These are phyloP conservation scores for Tupaia chinensis DNA, from an alignment of 2,113 vertebrate species.

Conservation along the genomic window DNA sequence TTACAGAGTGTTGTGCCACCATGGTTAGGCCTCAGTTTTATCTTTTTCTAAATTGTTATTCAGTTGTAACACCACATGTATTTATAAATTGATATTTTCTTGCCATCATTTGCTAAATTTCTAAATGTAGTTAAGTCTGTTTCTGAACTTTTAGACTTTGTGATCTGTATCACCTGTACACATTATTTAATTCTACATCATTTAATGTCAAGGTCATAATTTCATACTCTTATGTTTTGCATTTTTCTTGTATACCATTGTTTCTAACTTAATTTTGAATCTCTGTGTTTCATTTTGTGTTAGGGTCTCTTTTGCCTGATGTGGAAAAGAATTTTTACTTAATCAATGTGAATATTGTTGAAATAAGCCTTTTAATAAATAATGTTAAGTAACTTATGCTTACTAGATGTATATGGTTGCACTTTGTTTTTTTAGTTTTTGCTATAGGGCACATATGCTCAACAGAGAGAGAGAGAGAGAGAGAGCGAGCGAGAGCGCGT, in stretches of 20 bases:
- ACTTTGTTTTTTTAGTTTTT: no score
- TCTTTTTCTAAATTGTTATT: background rate
- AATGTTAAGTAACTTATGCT: background rate
- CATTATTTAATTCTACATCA: background rate
- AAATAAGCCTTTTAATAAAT: background rate
- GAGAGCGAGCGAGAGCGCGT: no score
- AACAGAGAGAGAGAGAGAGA: no score
- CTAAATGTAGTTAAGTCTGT: background rate
- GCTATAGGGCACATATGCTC: no score
- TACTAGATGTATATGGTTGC: no score
- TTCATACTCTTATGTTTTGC: background rate
- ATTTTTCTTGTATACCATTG: background rate
- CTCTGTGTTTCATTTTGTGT: background rate
- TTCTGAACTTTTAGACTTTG: background rate
- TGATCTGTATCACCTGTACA: background rate
- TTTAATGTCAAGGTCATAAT: background rate
- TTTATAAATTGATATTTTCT: slow-evolving; percentile 1
- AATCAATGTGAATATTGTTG: background rate
- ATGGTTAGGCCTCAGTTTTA: background rate
- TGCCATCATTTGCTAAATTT: background rate
- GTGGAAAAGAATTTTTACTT: background rate
- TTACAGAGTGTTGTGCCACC: no score
- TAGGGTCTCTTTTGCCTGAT: background rate
- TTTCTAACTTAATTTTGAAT: slow-evolving; percentile 30
- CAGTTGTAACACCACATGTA: background rate